Conservation (phyloP, 2,797 vertebrate species). For the Myripristis jacobus region DNA sequence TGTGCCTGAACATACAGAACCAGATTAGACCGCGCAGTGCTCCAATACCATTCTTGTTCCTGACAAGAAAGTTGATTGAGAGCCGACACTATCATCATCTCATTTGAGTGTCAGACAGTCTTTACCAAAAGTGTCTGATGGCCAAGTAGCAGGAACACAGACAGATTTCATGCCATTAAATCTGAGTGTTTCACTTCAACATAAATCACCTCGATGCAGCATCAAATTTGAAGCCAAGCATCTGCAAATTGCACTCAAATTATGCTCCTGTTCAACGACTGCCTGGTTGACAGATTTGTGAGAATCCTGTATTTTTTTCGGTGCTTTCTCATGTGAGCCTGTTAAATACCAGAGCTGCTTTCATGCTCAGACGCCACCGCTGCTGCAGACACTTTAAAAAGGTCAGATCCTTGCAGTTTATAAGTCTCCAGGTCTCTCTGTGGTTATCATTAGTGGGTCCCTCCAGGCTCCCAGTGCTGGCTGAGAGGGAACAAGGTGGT, state of each 20-base stretch:
- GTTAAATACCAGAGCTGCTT: conserved; percentile 26
- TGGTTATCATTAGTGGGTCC: conserved; percentile 19
- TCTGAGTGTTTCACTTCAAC: conserved; percentile 23
- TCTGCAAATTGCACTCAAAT: conserved; percentile 28
- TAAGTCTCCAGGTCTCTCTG: conserved; percentile 9
- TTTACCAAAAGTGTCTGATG: conserved; percentile 23
- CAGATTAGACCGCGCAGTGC: conserved; percentile 35
- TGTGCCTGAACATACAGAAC: conserved; percentile 44
- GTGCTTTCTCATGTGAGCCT: conserved; percentile 6
- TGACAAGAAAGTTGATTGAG: conserved; percentile 32
- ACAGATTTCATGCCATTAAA: conserved; percentile 25
- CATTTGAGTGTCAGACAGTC: conserved; percentile 48
- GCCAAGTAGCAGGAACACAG: conserved; percentile 43
- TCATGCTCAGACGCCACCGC: conserved; percentile 12
- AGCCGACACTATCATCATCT: conserved; percentile 24
- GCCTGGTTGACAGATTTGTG: conserved; percentile 29
- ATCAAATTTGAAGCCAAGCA: conserved; percentile 32
- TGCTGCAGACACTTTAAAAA: conserved; percentile 12
- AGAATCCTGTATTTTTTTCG: conserved; percentile 9
- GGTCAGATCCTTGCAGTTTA: background rate
- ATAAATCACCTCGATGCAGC: conserved; percentile 48
- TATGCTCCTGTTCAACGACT: conserved; percentile 2
- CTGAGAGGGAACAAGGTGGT: conserved; percentile 15
- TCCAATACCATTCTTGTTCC: conserved; percentile 17
- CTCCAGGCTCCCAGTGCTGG: background rate